phyloP scores from a whole-genome alignment of 1,140 invertebrate genomes.

The Ditylenchus dipsaci region DNA sequence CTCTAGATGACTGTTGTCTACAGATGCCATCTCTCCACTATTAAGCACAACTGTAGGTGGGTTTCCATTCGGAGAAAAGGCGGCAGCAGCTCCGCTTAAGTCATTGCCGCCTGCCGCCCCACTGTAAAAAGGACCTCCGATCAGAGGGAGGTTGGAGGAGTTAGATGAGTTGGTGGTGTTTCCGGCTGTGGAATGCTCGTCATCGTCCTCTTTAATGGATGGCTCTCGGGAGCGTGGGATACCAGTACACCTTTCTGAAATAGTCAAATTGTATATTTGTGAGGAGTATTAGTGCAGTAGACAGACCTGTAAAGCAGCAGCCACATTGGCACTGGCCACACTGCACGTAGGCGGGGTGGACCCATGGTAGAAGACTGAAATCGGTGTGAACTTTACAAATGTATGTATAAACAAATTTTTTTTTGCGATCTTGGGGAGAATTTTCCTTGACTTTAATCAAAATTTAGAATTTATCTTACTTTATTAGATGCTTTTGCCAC shows the following conservation, averaged over 20 bases:
- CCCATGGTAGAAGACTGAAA: not conserved
- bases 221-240: constrained; percentile 56
- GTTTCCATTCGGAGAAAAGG: not conserved
- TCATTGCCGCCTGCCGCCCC: not conserved
- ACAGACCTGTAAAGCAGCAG: constrained; percentile 32
- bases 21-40: not conserved
- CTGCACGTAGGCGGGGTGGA: not conserved
- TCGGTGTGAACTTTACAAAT: not conserved
- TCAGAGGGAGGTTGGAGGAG: constrained; percentile 28
- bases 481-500: constrained; percentile 27
- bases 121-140: constrained; percentile 17
- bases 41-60: constrained; percentile 1
- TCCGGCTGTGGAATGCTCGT: constrained; percentile 42
- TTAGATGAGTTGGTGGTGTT: constrained; percentile 15
- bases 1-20: constrained; percentile 1
- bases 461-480: constrained; percentile 12
- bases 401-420: not conserved
- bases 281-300: not conserved
- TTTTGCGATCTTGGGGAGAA: too few relatives aligned
- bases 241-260: constrained; percentile 51
- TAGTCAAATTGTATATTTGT: not conserved
- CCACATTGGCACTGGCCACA: constrained; percentile 1
- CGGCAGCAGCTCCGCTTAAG: not conserved
- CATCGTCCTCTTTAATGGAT: constrained; percentile 56
- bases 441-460: not conserved